These are phyloP conservation scores for Crocidura indochinensis DNA, from an alignment of 2,797 vertebrate genomes.

Conservation along the genomic window DNA sequence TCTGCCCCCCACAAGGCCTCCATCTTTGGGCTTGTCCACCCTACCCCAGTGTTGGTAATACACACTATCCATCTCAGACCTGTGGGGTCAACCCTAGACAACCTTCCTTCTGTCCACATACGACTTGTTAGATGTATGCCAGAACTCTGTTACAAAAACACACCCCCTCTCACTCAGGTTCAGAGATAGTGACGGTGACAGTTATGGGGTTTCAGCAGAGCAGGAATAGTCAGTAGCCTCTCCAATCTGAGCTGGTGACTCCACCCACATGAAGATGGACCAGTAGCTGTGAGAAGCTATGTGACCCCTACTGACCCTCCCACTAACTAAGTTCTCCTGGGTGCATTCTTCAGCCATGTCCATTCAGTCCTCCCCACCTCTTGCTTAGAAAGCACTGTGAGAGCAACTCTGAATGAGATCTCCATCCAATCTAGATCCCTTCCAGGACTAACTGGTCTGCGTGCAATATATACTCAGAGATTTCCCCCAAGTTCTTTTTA, in stretches of 20 bases:
- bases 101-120: not conserved
- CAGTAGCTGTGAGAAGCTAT: not conserved
- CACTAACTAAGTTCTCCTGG: not conserved
- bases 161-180: not conserved
- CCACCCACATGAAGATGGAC: not conserved
- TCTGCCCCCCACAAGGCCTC: not conserved
- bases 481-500: constrained; percentile 42
- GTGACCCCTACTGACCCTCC: not conserved
- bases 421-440: not conserved
- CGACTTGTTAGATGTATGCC: not conserved
- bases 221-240: not conserved
- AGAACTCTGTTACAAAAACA: constrained; percentile 21
- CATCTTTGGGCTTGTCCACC: not conserved
- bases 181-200: not conserved
- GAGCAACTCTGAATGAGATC: not conserved
- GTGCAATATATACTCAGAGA: not conserved
- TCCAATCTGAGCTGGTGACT: not conserved
- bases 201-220: not conserved
- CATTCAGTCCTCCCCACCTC: not conserved
- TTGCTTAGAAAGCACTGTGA: not conserved
- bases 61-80: not conserved
- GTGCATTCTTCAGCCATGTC: not conserved
- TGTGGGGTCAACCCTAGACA: not conserved
- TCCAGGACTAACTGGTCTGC: not conserved
- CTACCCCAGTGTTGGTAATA: not conserved